Base-by-base conservation (phyloP, 2,888 invertebrate genomes). In the Dysmachus trigonus region DNA sequence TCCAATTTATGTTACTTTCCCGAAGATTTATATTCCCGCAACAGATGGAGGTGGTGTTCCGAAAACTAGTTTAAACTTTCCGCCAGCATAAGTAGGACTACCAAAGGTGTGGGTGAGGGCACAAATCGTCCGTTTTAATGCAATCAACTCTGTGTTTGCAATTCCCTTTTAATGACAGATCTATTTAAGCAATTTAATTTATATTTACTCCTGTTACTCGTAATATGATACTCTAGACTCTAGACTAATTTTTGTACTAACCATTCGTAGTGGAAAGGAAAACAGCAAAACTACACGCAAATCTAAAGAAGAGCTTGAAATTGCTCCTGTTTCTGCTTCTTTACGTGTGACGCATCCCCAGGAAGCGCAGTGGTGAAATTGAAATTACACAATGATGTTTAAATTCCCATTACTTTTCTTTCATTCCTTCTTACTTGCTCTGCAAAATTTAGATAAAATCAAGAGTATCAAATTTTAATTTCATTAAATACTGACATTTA, bases 1-100 rank as follows among this genome's bases (percentile, higher is more conserved):
- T 81, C 85, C 86, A 87, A 87, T 87, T 87, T 81, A 85, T 79
- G 85, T 85, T 73, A 81, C 85, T 73, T 41, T 73, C 47, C 15
- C 27, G 13, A 73, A 85, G 73, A 74, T 85, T 84, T 84, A 72
- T 72, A 85, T 73, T 74, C 74, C 85, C 85, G 47, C 85, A 73
- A 85, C 85, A 85, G 74, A 85, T 85, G 85, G 74, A 51, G 33
- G 35, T 38, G 33, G 73, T 74, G 73, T 41, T 15, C 30, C 22
- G 18, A 74, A 74, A 30, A 76, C 85, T 84, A 13, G 47, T 51
- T 33, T 53, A 31, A 62, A 62, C n/a, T 27, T 79, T 6, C n/a
- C 38, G 41, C 22, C 22, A 47, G 15, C 62, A 82, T 27, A 31
- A 31, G 53, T 27, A 33, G 15, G 7, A 53, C 51, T 31, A 27